phyloP scores from a whole-genome alignment of 30 jellyfish, hydroid and myxozoan species.

The Pelagia noctiluca region DNA sequence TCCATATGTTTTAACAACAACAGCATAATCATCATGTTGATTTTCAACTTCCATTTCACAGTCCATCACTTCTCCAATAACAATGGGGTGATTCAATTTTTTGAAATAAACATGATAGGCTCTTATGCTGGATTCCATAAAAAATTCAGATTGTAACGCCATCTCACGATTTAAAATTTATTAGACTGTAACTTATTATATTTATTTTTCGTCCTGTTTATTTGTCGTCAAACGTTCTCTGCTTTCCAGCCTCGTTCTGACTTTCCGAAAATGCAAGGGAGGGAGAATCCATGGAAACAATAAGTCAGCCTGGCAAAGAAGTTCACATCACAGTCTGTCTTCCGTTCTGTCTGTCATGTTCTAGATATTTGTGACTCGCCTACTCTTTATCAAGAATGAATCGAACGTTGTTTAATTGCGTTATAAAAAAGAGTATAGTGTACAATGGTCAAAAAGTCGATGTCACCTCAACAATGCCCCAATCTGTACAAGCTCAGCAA shows the following conservation, averaged over 20 bases:
- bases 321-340: not conserved
- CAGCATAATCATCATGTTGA: not conserved
- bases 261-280: too few species aligned
- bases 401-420: not conserved
- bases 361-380: too few species aligned
- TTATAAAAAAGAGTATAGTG: too few species aligned
- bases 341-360: not conserved
- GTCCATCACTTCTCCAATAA: not conserved
- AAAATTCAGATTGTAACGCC: too few species aligned
- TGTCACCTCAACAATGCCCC: not conserved
- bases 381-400: not conserved
- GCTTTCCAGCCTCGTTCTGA: too few species aligned
- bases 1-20: not conserved
- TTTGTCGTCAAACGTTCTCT: too few species aligned
- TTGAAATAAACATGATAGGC: slow-evolving; percentile 1
- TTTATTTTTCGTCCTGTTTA: too few species aligned
- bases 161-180: too few species aligned
- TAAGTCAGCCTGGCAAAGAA: not conserved
- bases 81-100: not conserved
- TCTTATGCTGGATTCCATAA: not conserved
- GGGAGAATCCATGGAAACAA: not conserved
- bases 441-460: not conserved
- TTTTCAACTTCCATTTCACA: not conserved
- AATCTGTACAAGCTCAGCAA: not conserved
- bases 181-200: too few species aligned